Evolutionary conservation across 2,888 invertebrate genomes (phyloP).

Genomic region (Deilephila porcellus): DNA sequence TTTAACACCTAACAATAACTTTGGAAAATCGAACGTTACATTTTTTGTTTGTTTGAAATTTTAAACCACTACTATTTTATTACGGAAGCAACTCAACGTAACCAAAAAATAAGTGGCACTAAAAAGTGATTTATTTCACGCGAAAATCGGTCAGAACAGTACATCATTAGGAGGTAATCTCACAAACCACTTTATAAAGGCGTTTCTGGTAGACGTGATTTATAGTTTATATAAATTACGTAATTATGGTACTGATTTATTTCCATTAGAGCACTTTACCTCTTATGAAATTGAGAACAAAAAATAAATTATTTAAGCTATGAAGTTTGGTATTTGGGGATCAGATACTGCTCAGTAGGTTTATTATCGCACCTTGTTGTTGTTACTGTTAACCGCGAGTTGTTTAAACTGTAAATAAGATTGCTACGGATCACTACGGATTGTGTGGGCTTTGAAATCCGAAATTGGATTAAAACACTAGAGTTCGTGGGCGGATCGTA

Average conservation of each 20-base stretch:
- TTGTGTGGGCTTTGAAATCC: conserved; percentile 5
- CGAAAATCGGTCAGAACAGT: not conserved
- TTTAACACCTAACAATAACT: conserved; percentile 21
- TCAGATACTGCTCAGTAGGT: conserved; percentile 51
- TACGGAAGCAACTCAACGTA: conserved; percentile 6
- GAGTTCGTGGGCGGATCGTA: not conserved
- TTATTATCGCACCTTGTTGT: conserved; percentile 50
- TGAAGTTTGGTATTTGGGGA: conserved; percentile 46
- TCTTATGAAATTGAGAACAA: conserved; percentile 43
- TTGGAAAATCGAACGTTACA: not conserved
- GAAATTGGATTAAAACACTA: conserved; percentile 6
- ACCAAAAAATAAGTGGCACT: not conserved
- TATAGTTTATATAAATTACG: not conserved
- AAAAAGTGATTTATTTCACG: conserved; percentile 1
- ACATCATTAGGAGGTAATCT: not conserved
- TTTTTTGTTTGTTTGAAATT: conserved; percentile 12
- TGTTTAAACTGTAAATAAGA: conserved; percentile 38
- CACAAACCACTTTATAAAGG: not conserved
- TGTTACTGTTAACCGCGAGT: conserved; percentile 34
- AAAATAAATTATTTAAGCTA: conserved; percentile 49
- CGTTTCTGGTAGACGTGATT: not conserved
- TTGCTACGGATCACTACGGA: conserved; percentile 20
- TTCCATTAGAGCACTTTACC: conserved; percentile 28
- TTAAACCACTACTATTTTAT: conserved; percentile 9
- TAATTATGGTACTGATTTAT: conserved; percentile 26